Evolutionary conservation across 2,888 invertebrate genomes (phyloP), one percentile per base, ranked within the genome.

Genomic region (Endotricha flammealis): DNA sequence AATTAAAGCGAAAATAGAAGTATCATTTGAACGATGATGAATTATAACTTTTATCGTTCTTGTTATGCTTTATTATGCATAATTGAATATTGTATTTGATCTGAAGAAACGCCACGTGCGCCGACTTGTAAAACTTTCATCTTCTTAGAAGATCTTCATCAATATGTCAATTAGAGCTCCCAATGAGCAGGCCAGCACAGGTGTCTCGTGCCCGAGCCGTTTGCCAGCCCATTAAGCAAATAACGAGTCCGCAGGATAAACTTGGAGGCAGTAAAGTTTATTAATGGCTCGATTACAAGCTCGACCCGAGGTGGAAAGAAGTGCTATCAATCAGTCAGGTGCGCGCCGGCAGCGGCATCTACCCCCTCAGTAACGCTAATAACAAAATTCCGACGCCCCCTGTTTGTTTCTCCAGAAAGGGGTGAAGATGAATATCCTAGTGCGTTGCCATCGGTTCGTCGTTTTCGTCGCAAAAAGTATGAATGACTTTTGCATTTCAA

Each of bases 201-300:
- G 74, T 80, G 77, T 77, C 71, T 66, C 62, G 57, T 65, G 63
- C 61, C 63, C 53, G 55, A 62, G 68, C 72, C 72, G 75, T 78
- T 82, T 80, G 73, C 78, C 73, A 79, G 79, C 70, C 80, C 81
- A 85, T 86, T 86, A 85, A 79, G 69, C 80, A 80, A 82, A 81
- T 79, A 85, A 85, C 78, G 79, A 83, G 78, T 81, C 79, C 78
- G 57, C 71, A 78, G 76, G 79, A 81, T 82, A 79, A 81, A 83
- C 79, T 83, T 77, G 67, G 73, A 79, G 78, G 86, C 78, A 79
- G 81, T 85, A 85, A 85, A 85, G 72, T 86, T 86, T 86, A 86
- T 86, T 85, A 86, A 86, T 86, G 85, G 80, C 83, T 80, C 86
- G 86, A 86, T 86, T 86, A 86, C 85, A 82, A 80, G 81, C 85